Percentiles rank a stretch among this genome's conserved stretches.
Evolutionary conservation across 1,140 invertebrate genomes (phyloP).

Genomic region (Lutraria rhynchaena): DNA sequence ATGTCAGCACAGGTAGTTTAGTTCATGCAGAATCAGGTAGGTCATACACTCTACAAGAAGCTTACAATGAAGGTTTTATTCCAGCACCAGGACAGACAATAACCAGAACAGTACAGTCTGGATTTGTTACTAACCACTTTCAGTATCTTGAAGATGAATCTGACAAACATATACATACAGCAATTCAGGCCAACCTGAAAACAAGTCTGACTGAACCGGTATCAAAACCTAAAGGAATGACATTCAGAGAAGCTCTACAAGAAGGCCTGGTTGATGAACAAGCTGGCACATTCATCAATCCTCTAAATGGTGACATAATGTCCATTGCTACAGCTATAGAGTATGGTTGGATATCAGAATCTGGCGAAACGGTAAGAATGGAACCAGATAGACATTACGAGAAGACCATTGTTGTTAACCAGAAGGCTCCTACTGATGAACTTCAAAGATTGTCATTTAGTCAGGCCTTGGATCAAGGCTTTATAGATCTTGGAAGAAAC

Average conservation of each 20-base stretch:
- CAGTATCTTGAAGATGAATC: slow-evolving; percentile 39
- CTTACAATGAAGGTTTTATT: slow-evolving; percentile 74
- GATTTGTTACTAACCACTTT: slow-evolving; percentile 54
- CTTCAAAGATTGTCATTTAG: slow-evolving; percentile 73
- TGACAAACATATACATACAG: slow-evolving; percentile 50
- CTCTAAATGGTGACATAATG: slow-evolving; percentile 90
- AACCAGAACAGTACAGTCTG: slow-evolving; percentile 51
- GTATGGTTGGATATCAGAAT: slow-evolving; percentile 81
- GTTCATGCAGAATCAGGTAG: slow-evolving; percentile 78
- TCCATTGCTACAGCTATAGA: slow-evolving; percentile 91
- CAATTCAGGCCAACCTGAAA: slow-evolving; percentile 47
- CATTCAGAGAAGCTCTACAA: slow-evolving; percentile 73
- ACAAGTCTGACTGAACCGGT: slow-evolving; percentile 51
- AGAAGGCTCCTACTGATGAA: slow-evolving; percentile 51
- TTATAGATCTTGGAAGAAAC: slow-evolving; percentile 90
- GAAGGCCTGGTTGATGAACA: slow-evolving; percentile 89
- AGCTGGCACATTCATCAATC: slow-evolving; percentile 88
- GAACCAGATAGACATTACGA: slow-evolving; percentile 55
- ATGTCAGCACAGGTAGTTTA: slow-evolving; percentile 89
- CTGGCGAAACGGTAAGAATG: slow-evolving; percentile 39
- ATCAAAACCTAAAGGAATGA: slow-evolving; percentile 42
- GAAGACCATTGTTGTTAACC: slow-evolving; percentile 48
- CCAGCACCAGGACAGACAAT: slow-evolving; percentile 65
- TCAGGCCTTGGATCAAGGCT: slow-evolving; percentile 83
- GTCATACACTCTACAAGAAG: slow-evolving; percentile 75